Evolutionary conservation across 2,113 vertebrate species (phyloP), one percentile per base, ranked within the genome.

Genomic region (Cariama cristata): DNA sequence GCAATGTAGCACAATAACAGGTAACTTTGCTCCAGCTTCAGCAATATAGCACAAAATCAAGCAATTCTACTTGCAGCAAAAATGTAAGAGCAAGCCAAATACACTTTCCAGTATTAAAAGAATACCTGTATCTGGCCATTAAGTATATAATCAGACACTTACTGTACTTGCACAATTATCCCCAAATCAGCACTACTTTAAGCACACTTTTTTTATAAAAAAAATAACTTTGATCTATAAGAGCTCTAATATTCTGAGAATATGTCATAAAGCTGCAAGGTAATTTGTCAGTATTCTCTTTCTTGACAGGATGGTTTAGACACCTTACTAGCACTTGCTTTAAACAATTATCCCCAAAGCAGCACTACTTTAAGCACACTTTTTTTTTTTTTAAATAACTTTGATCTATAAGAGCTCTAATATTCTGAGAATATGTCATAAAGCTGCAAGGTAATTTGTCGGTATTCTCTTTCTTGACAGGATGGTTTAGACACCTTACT

Each of bases 1-100:
- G 53, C 21, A 42, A 28, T 19, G 26, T 42, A 69, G 30, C 35
- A 49, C 53, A 82, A 38, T n/a, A 49, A 33, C 32, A 30, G 20
- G 19, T 69, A 79, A 45, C 28, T 66, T 62, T 47, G 11, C 33
- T 40, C 12, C 27, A 73, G 27, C 33, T 80, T 71, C 38, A 89
- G n/a, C 45, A 67, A 55, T 12, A 8, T 1, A 63, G 14, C 5
- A 35, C 6, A 5, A 83, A 77, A 30, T 33, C 0, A 0, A 85
- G 33, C 52, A 60, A 60, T 68, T 95, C 55, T 15, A 40, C 44
- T 58, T 91, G 44, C 71, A 92, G 44, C 44, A 90, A 73, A 91
- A 86, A 80, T 32, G 21, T 59, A 76, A 82, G 2, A 72, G 56
- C 17, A 90, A 82, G 32, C 12, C 62, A 63, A 82, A 44, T 50